Base-by-base conservation (phyloP, 2,888 invertebrate species). In the Ormyrus pomaceus region DNA sequence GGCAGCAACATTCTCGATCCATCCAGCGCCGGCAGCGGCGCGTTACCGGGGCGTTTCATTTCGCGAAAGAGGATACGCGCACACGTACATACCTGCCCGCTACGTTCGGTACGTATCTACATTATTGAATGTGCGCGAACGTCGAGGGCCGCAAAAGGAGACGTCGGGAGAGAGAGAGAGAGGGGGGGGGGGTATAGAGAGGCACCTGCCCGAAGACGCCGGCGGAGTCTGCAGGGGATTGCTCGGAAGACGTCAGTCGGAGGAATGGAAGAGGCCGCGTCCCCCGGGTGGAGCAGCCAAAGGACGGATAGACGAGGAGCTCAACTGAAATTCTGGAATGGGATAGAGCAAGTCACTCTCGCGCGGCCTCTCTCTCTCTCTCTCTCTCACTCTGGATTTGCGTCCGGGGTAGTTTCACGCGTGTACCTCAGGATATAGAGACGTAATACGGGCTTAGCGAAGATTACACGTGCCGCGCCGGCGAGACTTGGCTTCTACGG, bases 71-170 rank as follows among this genome's bases (percentile, higher is more conserved):
- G 61, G 69, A 71, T 71, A 75, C 71, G 71, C 71, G 61, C 34
- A 19, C 55, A 11, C 55, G 19, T 48, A 70, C 53, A 34, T 9
- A 19, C 48, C 48, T 66, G 34, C 34, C 34, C 34, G 34, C 34
- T n/a, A n/a, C 34, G 84, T 84, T 85, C 83, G 82, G 84, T 84
- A 84, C 86, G 84, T 87, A n/a, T 89, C 88, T 88, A 85, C 87
- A 87, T 88, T 88, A 89, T 89, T 88, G 88, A 88, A 88, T 89
- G 86, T 87, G 87, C 86, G 87, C 83, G 84, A 85, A 86, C 59
- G 13, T 48, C 3, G 58, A 46, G 68, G 59, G 61, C 19, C 7
- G 64, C n/a, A 58, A 71, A 62, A 34, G 59, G 5, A 79, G 74
- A 59, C 82, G 83, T 76, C 80, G 61, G 46, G 55, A 51, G 56